Evolutionary conservation across 2,888 invertebrate genomes (phyloP), one percentile per base, ranked within the genome.

Genomic region (Macrophya alboannulata): DNA sequence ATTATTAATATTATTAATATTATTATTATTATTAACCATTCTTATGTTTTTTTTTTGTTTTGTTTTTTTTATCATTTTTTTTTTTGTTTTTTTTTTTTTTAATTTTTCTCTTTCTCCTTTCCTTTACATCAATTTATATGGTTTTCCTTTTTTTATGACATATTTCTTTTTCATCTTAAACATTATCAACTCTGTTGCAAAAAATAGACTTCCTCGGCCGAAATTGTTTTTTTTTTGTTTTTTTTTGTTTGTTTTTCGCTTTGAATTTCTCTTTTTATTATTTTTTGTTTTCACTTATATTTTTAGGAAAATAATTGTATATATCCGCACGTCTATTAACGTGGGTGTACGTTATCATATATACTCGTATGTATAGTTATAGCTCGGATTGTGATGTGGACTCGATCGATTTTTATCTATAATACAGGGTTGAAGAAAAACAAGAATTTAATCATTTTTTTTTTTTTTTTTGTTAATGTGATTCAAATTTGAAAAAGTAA

Each of bases 141-240:
- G 77, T 86, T 86, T 85, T 84, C 76, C 55, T 84, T 72, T 79
- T 87, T 86, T 48, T 31, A 84, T 86, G 85, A 65, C 74, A 55
- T 79, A 81, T 62, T 86, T 45, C 25, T 85, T 84, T 86, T 65
- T 85, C 84, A 51, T 55, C 84, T 86, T 85, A 86, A 86, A 87
- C 85, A 82, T 88, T 85, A 85, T 79, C 79, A 74, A 55, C 72
- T 86, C 86, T 86, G 85, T 87, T 87, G 87, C 88, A 88, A 90
- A 90, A 90, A 90, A 90, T 90, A 90, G 89, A 89, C 87, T 62
- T 25, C 62, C 21, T 62, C 62, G 62, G 62, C 25, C 62, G 25
- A 62, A 62, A 25, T 25, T 4, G 0, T 62, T 55, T 87, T 86
- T 83, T 89, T n/a, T n/a, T n/a, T n/a, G n/a, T 85, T 81, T 55